Percentiles rank a stretch among this genome's conserved stretches.
phyloP scores from a whole-genome alignment of 1,140 invertebrate genomes.

The Drosophila tsacasi region DNA sequence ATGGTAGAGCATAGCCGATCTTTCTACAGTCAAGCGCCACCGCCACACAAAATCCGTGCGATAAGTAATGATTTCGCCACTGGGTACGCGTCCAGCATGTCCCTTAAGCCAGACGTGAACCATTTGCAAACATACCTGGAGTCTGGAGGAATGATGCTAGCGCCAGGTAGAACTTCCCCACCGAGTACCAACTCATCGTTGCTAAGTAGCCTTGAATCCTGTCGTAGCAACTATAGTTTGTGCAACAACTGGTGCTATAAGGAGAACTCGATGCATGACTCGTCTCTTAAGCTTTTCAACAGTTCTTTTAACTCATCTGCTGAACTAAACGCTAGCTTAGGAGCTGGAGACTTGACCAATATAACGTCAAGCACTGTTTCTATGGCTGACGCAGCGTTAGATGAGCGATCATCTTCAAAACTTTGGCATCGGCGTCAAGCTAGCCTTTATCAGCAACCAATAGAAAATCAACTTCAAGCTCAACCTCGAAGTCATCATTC shows the following conservation, averaged over 20 bases:
- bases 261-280: constrained; percentile 63
- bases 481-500: constrained; percentile 1
- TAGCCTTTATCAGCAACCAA: constrained; percentile 20
- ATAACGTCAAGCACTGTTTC: constrained; percentile 51
- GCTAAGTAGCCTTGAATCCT: constrained; percentile 45
- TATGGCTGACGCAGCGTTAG: constrained; percentile 14
- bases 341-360: constrained; percentile 27
- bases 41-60: constrained; percentile 62
- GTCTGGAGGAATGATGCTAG: background rate
- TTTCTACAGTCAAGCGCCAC: constrained; percentile 34
- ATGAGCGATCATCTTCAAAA: constrained; percentile 50
- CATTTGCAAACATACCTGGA: constrained; percentile 44
- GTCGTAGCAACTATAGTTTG: constrained; percentile 30
- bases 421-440: constrained; percentile 65
- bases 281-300: constrained; percentile 55
- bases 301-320: constrained; percentile 71
- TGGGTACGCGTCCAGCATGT: constrained; percentile 3
- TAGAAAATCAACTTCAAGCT: constrained; percentile 1
- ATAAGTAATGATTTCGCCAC: constrained; percentile 42
- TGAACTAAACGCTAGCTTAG: constrained; percentile 64
- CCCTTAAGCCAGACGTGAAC: constrained; percentile 42
- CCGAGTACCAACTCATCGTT: constrained; percentile 40
- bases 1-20: constrained; percentile 62
- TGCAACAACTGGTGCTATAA: constrained; percentile 55
- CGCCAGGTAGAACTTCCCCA: constrained; percentile 33